Base-by-base conservation (phyloP, 2,113 vertebrate species). In the Salvelinus sp. region DNA sequence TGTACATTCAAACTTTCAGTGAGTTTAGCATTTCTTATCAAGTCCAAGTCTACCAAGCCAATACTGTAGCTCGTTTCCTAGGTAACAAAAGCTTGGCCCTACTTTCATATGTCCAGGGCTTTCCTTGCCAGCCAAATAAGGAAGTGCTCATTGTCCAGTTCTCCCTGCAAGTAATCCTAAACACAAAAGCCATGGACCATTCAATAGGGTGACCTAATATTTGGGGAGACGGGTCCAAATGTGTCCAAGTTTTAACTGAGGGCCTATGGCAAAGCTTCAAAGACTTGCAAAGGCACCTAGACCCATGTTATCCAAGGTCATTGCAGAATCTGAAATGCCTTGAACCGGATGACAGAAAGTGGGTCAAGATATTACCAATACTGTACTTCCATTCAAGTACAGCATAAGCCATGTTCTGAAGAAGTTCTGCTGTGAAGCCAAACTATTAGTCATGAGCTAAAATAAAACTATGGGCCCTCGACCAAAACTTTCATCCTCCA, bases 131-230 rank as follows among this genome's bases (percentile, higher is more conserved):
- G 76, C 81, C 81, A 82, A 85, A 88, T 83, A 88, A 87, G 91
- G 89, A 93, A 92, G 86, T 87, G 77, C 73, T 80, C 79, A 91
- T 93, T 94, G 91, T 93, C 84, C 79, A 82, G 81, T 86, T 87
- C 87, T 87, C 76, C 83, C 84, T 72, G 72, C 77, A 85, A 89
- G 88, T 75, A 90, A 87, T 78, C 80, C 75, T 7, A 79, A 87
- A 85, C 86, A 91, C 88, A 91, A 90, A 86, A 89, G 88, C 75
- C 77, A 25, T 76, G 76, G 75, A 77, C 79, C 74, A 63, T 85
- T 85, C 87, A 75, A 86, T 81, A 86, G 83, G 78, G 48, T 38
- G 69, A 72, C 77, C 79, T 68, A 79, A 47, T 84, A 85, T 74
- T 78, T 48, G 6, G 7, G 38, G 38, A 44, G 9, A 44, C 2